These are phyloP conservation scores for Sander vitreus DNA, from an alignment of 2,113 vertebrate genomes.

Conservation along the genomic window DNA sequence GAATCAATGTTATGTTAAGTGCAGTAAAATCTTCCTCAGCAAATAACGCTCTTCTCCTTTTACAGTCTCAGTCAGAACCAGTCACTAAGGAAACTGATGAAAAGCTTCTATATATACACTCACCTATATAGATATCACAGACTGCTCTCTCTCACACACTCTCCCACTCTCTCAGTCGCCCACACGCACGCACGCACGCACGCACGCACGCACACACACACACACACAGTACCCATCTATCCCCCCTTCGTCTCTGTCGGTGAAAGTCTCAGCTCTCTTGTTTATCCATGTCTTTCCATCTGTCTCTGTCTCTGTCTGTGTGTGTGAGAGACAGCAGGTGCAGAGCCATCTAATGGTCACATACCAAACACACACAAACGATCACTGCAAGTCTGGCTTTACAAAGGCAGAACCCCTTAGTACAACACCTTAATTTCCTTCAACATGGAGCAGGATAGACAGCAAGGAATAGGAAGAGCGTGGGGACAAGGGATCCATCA, in stretches of 20 bases:
- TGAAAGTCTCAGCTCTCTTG: conserved; percentile 58
- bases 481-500: too few species aligned
- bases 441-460: too few species aligned
- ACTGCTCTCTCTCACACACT: conserved; percentile 32
- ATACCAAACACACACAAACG: background rate
- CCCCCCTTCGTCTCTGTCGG: conserved; percentile 34
- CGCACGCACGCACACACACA: conserved; percentile 43
- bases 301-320: conserved; percentile 38
- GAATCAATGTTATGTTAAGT: conserved; percentile 27
- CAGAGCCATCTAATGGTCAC: conserved; percentile 40
- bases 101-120: conserved; percentile 72
- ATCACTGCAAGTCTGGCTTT: conserved; percentile 2
- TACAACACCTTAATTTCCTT: background rate
- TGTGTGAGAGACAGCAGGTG: conserved; percentile 44
- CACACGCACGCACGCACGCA: conserved; percentile 61
- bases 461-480: too few species aligned
- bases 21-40: background rate
- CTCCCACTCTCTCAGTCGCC: conserved; percentile 44
- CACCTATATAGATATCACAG: conserved; percentile 64
- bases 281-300: conserved; percentile 63
- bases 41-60: conserved; percentile 16
- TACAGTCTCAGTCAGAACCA: conserved; percentile 60
- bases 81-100: conserved; percentile 82
- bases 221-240: conserved; percentile 42
- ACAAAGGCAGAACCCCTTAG: background rate